A percentile compares a stretch with the other conserved stretches of the same genome.
Conservation (phyloP, 1,140 invertebrate species). For the Neotoxoptera formosana region DNA sequence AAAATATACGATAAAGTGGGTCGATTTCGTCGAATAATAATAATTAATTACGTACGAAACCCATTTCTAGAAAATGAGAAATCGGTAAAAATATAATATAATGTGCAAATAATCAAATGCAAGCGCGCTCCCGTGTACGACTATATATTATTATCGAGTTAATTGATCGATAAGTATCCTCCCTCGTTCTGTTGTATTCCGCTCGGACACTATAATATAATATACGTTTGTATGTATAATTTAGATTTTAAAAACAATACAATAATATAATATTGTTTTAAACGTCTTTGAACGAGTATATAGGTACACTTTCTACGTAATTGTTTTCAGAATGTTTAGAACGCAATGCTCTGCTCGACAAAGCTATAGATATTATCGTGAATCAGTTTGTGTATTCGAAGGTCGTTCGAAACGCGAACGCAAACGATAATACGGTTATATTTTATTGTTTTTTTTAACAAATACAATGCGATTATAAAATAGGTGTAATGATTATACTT, state of each 20-base stretch:
- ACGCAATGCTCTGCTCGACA: neutral
- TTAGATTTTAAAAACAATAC: neutral
- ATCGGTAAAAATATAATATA: neutral
- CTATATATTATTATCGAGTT: neutral
- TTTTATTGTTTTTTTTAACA: neutral
- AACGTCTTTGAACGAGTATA: neutral
- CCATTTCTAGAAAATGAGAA: conserved; percentile 6
- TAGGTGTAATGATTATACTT: neutral
- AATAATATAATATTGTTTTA: neutral
- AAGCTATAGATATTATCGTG: neutral
- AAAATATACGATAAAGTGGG: neutral
- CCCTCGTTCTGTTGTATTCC: neutral
- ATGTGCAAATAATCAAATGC: conserved; percentile 2
- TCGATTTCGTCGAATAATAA: conserved; percentile 30
- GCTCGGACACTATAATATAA: neutral
- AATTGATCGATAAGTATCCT: neutral
- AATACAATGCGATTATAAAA: neutral
- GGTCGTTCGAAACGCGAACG: neutral
- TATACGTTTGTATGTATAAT: neutral
- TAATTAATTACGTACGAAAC: neutral
- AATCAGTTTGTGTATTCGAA: neutral
- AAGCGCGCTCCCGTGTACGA: neutral
- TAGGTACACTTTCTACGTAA: neutral
- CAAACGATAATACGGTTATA: neutral
- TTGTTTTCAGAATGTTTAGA: neutral